These are phyloP conservation scores for Hoplostethus atlanticus DNA, from an alignment of 2,797 vertebrate genomes.

Conservation along the genomic window DNA sequence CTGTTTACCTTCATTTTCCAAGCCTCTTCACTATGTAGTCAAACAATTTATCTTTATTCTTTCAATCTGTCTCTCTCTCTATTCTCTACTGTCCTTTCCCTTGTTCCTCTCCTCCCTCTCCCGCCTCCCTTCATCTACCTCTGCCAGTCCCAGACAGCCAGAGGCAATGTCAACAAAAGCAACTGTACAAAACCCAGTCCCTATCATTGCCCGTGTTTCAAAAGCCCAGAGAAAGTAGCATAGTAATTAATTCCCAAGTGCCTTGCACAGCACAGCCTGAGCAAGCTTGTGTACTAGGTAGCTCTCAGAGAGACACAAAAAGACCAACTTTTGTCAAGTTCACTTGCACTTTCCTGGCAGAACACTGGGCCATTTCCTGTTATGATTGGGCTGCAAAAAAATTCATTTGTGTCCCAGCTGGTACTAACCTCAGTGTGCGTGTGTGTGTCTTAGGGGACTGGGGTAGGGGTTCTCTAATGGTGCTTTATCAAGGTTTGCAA, in stretches of 20 bases:
- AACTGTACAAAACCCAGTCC: too few relatives aligned
- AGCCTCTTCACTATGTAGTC: too few relatives aligned
- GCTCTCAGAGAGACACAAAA: slow-evolving; percentile 13
- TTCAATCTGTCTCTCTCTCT: too few relatives aligned
- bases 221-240: slow-evolving; percentile 10
- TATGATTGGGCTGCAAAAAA: slow-evolving; percentile 18
- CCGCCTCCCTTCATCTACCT: neutral
- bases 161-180: too few relatives aligned
- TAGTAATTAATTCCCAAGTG: slow-evolving; percentile 26
- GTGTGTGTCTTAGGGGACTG: neutral
- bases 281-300: slow-evolving; percentile 10
- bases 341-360: slow-evolving; percentile 11
- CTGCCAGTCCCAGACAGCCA: slow-evolving; percentile 1
- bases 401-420: slow-evolving; percentile 12
- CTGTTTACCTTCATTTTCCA: too few relatives aligned
- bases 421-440: neutral
- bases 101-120: neutral
- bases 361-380: slow-evolving; percentile 29
- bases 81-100: neutral
- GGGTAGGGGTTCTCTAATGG: too few relatives aligned
- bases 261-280: neutral
- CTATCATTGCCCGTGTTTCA: neutral
- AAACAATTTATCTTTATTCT: too few relatives aligned
- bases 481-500: neutral
- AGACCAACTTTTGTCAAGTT: slow-evolving; percentile 33